Percentiles rank a stretch among this genome's conserved stretches.
Conservation (phyloP, 92 coral and sea anemone genomes). For the Pocillopora meandrina region DNA sequence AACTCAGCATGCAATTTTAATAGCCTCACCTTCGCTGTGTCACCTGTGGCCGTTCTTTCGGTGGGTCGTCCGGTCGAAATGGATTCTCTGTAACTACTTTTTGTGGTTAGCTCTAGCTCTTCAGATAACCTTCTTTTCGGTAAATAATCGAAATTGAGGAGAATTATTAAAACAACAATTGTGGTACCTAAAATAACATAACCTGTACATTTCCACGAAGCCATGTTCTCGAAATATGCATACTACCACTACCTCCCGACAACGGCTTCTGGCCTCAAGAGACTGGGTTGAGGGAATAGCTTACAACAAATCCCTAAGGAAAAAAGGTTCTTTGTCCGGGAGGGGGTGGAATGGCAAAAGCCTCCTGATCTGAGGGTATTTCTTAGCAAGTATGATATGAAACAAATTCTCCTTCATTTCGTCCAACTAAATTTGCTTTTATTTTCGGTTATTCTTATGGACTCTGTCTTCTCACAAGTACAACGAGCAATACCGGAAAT, state of each 20-base stretch:
- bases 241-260: background rate
- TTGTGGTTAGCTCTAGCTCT: slow-evolving; percentile 42
- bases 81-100: slow-evolving; percentile 1
- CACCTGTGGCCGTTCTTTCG: background rate
- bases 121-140: slow-evolving; percentile 54
- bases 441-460: too few species aligned
- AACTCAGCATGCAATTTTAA: slow-evolving; percentile 25
- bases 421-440: too few species aligned
- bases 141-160: slow-evolving; percentile 69
- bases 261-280: too few species aligned
- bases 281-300: too few species aligned
- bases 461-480: too few species aligned
- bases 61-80: slow-evolving; percentile 24
- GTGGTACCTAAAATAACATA: slow-evolving; percentile 45
- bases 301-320: background rate
- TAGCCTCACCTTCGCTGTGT: slow-evolving; percentile 23
- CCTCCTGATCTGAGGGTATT: too few species aligned
- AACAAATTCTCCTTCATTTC: too few species aligned
- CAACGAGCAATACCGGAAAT: too few species aligned
- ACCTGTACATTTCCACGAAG: slow-evolving; percentile 54
- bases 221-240: slow-evolving; percentile 40
- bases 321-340: background rate
- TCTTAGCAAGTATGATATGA: too few species aligned
- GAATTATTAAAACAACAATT: slow-evolving; percentile 44
- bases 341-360: too few species aligned